Conservation (phyloP, 35 echinoderm and acorn worm species). For the Amphiura filiformis region DNA sequence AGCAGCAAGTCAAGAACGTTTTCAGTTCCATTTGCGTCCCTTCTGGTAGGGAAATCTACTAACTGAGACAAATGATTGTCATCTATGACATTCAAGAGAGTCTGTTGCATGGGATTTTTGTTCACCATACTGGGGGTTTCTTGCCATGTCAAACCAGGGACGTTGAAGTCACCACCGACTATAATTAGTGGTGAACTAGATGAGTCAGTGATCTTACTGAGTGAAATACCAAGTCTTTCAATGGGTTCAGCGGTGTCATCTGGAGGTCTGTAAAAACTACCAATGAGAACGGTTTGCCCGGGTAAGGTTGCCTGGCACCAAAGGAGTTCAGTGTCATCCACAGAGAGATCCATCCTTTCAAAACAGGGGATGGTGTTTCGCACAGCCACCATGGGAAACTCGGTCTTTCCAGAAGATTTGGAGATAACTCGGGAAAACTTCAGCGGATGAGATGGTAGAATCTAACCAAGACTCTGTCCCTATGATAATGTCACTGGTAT, state of each 20-base stretch:
- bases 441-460: background rate
- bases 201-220: conserved; percentile 4
- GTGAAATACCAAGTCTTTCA: background rate
- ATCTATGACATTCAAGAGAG: conserved; percentile 12
- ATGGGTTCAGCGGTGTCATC: background rate
- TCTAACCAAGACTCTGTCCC: conserved; percentile 31
- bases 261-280: conserved; percentile 33
- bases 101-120: background rate
- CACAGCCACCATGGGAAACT: conserved; percentile 17
- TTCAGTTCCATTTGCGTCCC: conserved; percentile 17
- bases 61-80: conserved; percentile 41
- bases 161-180: conserved; percentile 42
- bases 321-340: background rate
- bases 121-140: background rate
- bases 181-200: conserved; percentile 18
- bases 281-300: background rate
- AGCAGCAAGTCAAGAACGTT: conserved; percentile 35
- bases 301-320: background rate
- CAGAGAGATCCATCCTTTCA: background rate
- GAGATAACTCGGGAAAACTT: conserved; percentile 17
- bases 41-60: conserved; percentile 32
- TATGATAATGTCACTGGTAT: conserved; percentile 22
- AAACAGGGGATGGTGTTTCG: conserved; percentile 15
- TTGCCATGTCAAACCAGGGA: conserved; percentile 29
- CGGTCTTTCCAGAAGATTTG: conserved; percentile 19